Evolutionary conservation across 2,113 vertebrate species (phyloP), one percentile per base, ranked within the genome.

Genomic region (Hippolais icterina): DNA sequence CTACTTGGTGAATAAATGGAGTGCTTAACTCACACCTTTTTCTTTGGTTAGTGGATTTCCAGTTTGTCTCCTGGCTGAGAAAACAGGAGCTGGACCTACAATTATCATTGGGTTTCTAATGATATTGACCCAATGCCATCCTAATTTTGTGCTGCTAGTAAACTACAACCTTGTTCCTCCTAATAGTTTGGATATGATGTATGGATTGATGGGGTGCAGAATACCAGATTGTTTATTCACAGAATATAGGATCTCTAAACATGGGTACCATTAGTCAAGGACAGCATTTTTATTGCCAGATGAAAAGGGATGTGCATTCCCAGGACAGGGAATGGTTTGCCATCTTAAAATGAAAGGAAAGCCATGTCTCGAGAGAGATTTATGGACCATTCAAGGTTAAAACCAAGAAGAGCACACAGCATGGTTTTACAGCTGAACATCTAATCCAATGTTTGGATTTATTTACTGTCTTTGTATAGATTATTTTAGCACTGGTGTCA

Each of bases 361-460:
- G 5, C 33, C 35, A 11, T 27, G 39, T 78, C 84, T 81, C 12
- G 4, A 24, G 84, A 66, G 39, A 63, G 47, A 84, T 91, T 94
- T 93, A 77, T 70, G 44, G 24, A 28, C 23, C 19, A 44, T 19
- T 78, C 68, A 89, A 87, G 47, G 33, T 75, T 75, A 82, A 70
- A 93, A 56, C 53, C 46, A 65, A 61, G 54, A 65, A 61, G 63
- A 65, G 17, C 24, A 49, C 65, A 59, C 17, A 85, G 13, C 21
- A 28, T 64, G 44, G 53, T 66, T 63, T 94, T 93, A 89, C 41
- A 87, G 27, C 69, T 82, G 52, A 84, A 68, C 53, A 14, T 83
- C 84, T 94, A 90, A 88, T 93, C 83, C 71, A 61, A 25, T 52
- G 24, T 16, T 72, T 80, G 79, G 79, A 60, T 88, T 88, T 90